These are phyloP conservation scores for Bombus difficillimus DNA, from an alignment of 1,140 invertebrate genomes.

Conservation along the genomic window DNA sequence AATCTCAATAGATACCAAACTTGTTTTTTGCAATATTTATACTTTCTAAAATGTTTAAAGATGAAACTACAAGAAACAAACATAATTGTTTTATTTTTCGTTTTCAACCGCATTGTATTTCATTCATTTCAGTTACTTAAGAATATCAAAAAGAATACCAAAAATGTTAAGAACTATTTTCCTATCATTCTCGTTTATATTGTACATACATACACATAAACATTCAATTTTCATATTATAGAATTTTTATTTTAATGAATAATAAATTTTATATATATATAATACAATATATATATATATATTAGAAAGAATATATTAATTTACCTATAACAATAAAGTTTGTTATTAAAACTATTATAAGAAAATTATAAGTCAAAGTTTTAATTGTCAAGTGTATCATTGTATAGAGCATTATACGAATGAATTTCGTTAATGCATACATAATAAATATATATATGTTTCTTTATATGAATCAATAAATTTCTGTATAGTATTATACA, in stretches of 20 bases:
- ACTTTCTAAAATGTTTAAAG: too few relatives aligned
- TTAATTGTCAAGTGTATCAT: too few relatives aligned
- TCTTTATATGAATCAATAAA: neutral
- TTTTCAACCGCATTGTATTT: neutral
- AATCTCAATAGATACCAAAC: neutral
- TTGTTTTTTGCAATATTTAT: neutral
- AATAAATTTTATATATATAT: neutral
- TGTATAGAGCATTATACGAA: neutral
- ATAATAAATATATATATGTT: neutral
- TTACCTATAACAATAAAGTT: neutral
- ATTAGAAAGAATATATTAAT: neutral
- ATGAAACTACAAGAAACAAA: neutral
- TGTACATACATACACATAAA: neutral
- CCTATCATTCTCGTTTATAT: neutral
- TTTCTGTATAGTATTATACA: neutral
- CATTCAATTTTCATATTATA: neutral
- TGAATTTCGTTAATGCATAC: neutral
- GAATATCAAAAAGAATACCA: neutral
- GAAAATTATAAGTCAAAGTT: neutral
- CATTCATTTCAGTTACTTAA: neutral
- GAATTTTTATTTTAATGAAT: neutral
- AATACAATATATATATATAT: neutral
- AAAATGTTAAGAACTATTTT: neutral
- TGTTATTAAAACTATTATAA: neutral
- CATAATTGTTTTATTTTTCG: neutral